Evolutionary conservation across 2,113 vertebrate genomes (phyloP).

Genomic region (Grammomys surdaster): DNA sequence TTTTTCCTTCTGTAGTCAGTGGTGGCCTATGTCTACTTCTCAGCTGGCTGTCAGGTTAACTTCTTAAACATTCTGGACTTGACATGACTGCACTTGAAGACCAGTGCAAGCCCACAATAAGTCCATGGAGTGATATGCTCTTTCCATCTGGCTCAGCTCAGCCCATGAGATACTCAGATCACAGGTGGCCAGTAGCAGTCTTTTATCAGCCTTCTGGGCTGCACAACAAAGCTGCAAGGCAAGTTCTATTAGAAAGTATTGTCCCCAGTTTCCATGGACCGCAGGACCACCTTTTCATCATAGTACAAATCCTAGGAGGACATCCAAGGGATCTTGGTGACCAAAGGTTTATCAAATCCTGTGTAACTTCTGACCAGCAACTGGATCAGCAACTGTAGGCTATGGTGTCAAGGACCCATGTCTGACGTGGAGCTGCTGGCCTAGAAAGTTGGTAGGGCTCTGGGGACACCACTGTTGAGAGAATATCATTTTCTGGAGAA

Average conservation of each 20-base stretch:
- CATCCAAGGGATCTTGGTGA: accelerated
- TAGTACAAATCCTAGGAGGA: neutral
- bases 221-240: neutral
- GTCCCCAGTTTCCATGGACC: neutral
- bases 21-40: neutral
- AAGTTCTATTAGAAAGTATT: accelerated
- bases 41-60: neutral
- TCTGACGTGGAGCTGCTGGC: no score
- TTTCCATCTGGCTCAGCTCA: neutral
- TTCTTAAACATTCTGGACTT: neutral
- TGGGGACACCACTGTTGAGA: accelerated
- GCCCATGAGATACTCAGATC: no score
- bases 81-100: neutral
- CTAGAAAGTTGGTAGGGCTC: accelerated
- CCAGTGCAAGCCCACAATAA: no score
- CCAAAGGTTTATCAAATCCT: neutral
- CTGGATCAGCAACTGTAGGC: no score
- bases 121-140: accelerated
- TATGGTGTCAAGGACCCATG: accelerated
- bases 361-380: accelerated
- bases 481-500: neutral
- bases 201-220: no score
- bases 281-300: neutral
- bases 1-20: neutral
- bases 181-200: neutral